Base-by-base conservation (phyloP, 2,888 invertebrate genomes). In the Scelioninae gen. 2 region DNA sequence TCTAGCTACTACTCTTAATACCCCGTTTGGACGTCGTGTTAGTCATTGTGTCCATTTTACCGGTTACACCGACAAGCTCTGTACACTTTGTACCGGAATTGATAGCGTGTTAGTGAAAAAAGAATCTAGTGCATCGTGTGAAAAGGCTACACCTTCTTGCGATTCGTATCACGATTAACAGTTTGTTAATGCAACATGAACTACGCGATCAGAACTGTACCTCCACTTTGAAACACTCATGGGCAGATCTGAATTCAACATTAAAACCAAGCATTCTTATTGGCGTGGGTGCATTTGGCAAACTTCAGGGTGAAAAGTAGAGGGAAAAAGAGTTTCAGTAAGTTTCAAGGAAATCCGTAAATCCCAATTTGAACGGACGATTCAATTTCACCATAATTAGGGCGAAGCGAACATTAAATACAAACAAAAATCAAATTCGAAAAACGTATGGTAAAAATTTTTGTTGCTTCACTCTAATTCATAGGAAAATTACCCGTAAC, bases 211-310 rank as follows among this genome's bases (percentile, higher is more conserved):
- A 46, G 53, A 53, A 64, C 53, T 53, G 45, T 25, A 53, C 35
- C 64, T 25, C 64, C 64, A 45, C 52, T 19, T 64, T 41, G 45
- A 18, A 43, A 46, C 45, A 45, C 41, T 64, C 53, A 53, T 53
- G 64, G 37, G 45, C 64, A 64, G 53, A 45, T 64, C 53, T 53
- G 64, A 64, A 35, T 22, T 43, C n/a, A 63, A 43, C 25, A 43
- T 37, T 28, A 22, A 53, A n/a, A 50, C 31, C 41, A 61, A 64
- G 53, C 64, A 18, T 13, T 41, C 31, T 31, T 25, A 43, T 52
- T 63, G 43, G 52, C 35, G 37, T 33, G 52, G 33, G 52, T 50
- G 15, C 63, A 63, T 19, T 43, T 52, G 11, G 35, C 43, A 52
- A 43, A 52, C 43, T 52, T 63, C 63, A 31, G n/a, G 41, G 41